These are phyloP conservation scores for Rhynchomys soricoides DNA, from an alignment of 2,113 vertebrate species.

Conservation along the genomic window DNA sequence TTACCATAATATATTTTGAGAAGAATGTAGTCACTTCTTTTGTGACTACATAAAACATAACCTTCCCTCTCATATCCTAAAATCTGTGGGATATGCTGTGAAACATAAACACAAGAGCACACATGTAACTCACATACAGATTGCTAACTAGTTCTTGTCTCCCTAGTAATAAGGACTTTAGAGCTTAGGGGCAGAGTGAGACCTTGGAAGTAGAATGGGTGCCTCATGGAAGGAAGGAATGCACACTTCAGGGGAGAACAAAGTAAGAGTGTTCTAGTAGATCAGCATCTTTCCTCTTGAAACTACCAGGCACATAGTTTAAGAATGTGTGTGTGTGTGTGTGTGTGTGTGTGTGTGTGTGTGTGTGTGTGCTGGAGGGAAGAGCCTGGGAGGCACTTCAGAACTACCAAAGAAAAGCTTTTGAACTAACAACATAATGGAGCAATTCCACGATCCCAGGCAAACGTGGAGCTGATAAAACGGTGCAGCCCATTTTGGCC, in stretches of 20 bases:
- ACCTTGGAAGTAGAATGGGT: too few species aligned
- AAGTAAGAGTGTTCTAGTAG: background rate
- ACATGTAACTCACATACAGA: background rate
- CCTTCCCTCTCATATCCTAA: background rate
- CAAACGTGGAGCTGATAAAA: conserved; percentile 55
- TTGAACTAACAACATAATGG: conserved; percentile 64
- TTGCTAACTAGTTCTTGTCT: background rate
- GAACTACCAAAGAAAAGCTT: conserved; percentile 32
- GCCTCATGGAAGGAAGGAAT: background rate
- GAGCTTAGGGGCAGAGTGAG: background rate
- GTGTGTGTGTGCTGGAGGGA: background rate
- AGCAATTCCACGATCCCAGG: conserved; percentile 43
- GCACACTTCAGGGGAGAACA: background rate
- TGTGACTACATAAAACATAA: background rate
- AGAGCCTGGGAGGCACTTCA: conserved; percentile 28
- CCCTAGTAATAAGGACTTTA: background rate
- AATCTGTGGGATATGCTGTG: background rate
- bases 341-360: background rate
- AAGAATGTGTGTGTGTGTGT: conserved; percentile 17
- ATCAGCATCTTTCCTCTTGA: background rate
- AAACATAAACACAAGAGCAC: background rate
- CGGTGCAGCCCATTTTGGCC: background rate
- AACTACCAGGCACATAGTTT: background rate
- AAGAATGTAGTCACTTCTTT: background rate
- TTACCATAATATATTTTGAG: background rate